Conservation (phyloP, 2,888 invertebrate genomes). For the Busseola fusca region DNA sequence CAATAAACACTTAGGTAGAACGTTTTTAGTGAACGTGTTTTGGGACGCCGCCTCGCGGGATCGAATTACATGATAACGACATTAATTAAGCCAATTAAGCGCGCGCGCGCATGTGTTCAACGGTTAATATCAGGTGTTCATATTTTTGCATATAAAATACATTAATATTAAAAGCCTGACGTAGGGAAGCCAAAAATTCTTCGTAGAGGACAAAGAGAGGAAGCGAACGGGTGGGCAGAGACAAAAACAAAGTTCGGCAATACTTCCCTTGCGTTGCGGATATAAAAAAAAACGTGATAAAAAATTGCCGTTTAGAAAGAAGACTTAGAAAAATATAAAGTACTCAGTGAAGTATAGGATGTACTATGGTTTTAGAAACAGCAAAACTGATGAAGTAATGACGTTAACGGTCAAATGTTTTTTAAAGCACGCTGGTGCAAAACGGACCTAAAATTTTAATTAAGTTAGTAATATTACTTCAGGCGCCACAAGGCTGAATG, state of each 20-base stretch:
- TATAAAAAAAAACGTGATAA: constrained; percentile 71
- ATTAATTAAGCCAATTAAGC: too few species aligned
- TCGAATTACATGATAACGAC: too few species aligned
- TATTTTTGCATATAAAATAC: constrained; percentile 70
- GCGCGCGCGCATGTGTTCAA: too few species aligned
- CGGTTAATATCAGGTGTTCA: constrained; percentile 35
- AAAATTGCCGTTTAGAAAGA: constrained; percentile 68
- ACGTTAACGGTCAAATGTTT: not conserved
- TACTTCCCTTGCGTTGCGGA: constrained; percentile 77
- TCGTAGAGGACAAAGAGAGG: constrained; percentile 85
- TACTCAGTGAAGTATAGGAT: too few species aligned
- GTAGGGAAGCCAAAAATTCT: constrained; percentile 82
- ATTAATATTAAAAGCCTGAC: constrained; percentile 75
- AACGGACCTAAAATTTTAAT: constrained; percentile 44
- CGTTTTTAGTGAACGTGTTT: too few species aligned
- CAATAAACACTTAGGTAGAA: too few species aligned
- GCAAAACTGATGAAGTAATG: not conserved
- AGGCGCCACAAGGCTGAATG: constrained; percentile 51
- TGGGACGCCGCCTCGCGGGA: too few species aligned
- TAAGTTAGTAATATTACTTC: constrained; percentile 53
- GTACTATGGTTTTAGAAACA: not conserved
- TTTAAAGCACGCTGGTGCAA: constrained; percentile 9
- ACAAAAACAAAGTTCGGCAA: constrained; percentile 77
- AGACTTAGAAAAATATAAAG: constrained; percentile 65
- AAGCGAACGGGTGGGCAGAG: constrained; percentile 82